Base-by-base conservation (phyloP, 2,888 invertebrate species). In the Panopea generosa region DNA sequence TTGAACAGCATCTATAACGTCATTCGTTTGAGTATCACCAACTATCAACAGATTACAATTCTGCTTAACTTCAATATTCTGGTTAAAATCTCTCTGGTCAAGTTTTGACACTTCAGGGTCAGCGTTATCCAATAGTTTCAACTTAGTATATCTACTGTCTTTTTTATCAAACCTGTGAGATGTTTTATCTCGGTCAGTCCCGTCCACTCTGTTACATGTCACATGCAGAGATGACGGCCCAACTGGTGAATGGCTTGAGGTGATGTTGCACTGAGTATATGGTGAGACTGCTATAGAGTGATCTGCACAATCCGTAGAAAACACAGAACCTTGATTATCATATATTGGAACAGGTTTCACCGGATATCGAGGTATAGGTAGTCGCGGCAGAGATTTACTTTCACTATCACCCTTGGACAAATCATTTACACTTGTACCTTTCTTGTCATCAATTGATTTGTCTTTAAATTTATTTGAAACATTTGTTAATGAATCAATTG, bases 321-420 rank as follows among this genome's bases (percentile, higher is more conserved):
- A 18, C 3, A 18, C 20, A 45, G 3, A 9, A 18, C 27, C 29
- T 24, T 43, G 59, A 27, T 24, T 59, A 6, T 67, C 67, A 49
- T 67, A 69, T 33, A 77, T 65, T 52, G 77, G 73, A 57, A 77
- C 69, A 47, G 77, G 77, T 66, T 69, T 73, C 22, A 74, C 38
- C 24, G 78, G 78, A 66, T 72, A 77, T 9, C 61, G 70, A 27
- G 70, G 70, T 56, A 66, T 63, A 33, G 65, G 68, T 22, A 47
- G 59, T 45, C 55, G 67, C 20, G 69, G 45, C 24, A 65, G 4
- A 20, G 24, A 11, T 33, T 67, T 68, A 45, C 26, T 38, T 18
- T 18, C 49, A 59, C 45, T 16, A n/a, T 49, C 57, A 49, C 26
- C 29, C 40, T 14, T 18, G 33, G 3, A 18, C 38, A 20, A 20